Base-by-base conservation (phyloP, 2,888 invertebrate species). In the Plebejus argus region DNA sequence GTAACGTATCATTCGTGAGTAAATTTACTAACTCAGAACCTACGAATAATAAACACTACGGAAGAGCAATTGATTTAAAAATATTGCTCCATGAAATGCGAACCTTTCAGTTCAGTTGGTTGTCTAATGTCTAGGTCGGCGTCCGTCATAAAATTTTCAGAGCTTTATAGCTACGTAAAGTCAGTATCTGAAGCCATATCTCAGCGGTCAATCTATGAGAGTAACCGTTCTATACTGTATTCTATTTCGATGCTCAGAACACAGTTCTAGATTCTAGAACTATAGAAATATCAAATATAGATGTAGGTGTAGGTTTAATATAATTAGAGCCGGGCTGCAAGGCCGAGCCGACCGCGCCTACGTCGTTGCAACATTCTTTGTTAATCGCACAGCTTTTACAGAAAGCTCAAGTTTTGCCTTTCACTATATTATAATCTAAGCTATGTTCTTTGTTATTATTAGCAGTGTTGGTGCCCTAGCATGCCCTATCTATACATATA, bases 341-440 rank as follows among this genome's bases (percentile, higher is more conserved):
- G 77, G 77, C 35, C 77, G 53, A 12, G 49, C 28, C 35, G 77
- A 76, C 77, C 77, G 77, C 77, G 77, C 77, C 77, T 39, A 77
- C 77, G 71, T 23, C 4, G 56, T 77, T 77, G 71, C 77, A 28
- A 77, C 71, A 77, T 72, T 74, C 74, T 74, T 74, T 56, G 76
- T 70, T 39, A 71, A 53, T 56, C 53, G 70, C 56, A 56, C 33
- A 77, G 53, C 77, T 77, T 77, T 77, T 77, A 71, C 76, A 76
- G 70, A 76, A 76, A 76, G 76, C 76, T 70, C 20, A 45, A 66
- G 45, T 49, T 76, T 45, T 76, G 70, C 66, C 66, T 33, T 20
- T 76, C 76, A 74, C 76, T 61, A 76, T 66, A 66, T 76, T 66
- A 45, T 45, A 23, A 45, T 74, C 28, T 53, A 72, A 45, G 72